Conservation (phyloP, 2,113 vertebrate species). For the Seriola rivoliana region DNA sequence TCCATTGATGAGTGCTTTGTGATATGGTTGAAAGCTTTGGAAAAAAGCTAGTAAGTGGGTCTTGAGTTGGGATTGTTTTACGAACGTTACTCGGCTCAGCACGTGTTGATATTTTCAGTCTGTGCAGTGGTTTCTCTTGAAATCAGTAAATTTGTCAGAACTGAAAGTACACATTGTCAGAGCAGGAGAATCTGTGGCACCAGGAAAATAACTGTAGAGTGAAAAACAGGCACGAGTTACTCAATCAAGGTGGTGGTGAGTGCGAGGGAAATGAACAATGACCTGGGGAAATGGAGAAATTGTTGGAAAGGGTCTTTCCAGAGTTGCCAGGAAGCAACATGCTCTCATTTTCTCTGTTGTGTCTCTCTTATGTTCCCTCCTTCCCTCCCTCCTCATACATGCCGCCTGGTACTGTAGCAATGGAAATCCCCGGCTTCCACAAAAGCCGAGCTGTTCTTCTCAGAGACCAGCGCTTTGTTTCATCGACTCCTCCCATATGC, state of each 20-base stretch:
- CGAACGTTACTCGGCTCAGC: not conserved
- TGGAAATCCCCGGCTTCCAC: constrained; percentile 78
- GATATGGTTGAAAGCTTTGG: not conserved
- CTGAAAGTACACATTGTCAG: constrained; percentile 8
- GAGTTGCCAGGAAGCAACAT: constrained; percentile 54
- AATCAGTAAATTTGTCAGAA: constrained; percentile 1
- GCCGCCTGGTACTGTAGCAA: constrained; percentile 5
- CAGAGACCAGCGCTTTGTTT: constrained; percentile 61
- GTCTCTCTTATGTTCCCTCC: constrained; percentile 32
- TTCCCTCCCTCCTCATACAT: constrained; percentile 26
- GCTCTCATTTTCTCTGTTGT: constrained; percentile 52
- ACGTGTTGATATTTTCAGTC: not conserved
- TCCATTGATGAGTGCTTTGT: not conserved
- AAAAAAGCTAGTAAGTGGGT: not conserved
- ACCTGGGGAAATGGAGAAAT: constrained; percentile 39
- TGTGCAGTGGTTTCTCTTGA: not conserved
- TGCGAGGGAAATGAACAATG: constrained; percentile 29
- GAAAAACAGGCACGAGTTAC: not conserved
- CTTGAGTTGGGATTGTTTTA: not conserved
- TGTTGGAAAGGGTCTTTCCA: constrained; percentile 69
- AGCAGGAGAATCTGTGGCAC: not conserved
- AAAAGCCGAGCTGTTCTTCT: constrained; percentile 59
- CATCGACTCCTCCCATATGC: constrained; percentile 42
- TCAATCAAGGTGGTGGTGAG: constrained; percentile 18
- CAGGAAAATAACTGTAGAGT: not conserved